These are phyloP conservation scores for Chionodraco myersi DNA, from an alignment of 2,113 vertebrate genomes.

Conservation along the genomic window DNA sequence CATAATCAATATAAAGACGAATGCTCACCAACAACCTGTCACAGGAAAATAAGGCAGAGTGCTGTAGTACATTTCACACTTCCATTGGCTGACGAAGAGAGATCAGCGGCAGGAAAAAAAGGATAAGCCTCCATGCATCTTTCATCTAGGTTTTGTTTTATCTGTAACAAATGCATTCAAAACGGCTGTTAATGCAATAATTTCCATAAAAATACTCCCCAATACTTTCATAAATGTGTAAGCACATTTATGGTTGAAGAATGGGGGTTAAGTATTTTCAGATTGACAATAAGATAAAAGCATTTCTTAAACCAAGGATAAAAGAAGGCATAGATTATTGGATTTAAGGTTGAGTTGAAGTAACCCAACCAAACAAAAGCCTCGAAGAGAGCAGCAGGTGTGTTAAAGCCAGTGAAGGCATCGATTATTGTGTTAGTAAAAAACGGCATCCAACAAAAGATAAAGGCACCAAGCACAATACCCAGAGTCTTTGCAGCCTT, in stretches of 20 bases:
- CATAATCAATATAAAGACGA: not conserved
- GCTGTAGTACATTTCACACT: not conserved
- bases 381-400: conserved; percentile 16
- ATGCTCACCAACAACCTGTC: not conserved
- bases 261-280: not conserved
- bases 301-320: conserved; percentile 10
- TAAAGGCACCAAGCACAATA: conserved; percentile 31
- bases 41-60: not conserved
- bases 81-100: not conserved
- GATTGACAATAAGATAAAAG: conserved; percentile 3
- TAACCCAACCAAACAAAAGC: conserved; percentile 33
- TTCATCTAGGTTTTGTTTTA: not conserved
- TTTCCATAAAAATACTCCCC: not conserved
- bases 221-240: not conserved
- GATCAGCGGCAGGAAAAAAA: not conserved
- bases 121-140: not conserved
- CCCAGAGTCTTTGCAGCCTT: conserved; percentile 40
- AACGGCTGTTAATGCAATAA: not conserved
- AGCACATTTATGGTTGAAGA: not conserved
- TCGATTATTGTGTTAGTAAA: conserved; percentile 9
- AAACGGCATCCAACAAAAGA: conserved; percentile 35
- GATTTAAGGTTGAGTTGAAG: conserved; percentile 32
- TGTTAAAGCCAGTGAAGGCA: not conserved
- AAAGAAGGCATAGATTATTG: conserved; percentile 21
- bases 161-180: not conserved